Percentiles rank a stretch among this genome's conserved stretches.
phyloP scores from a whole-genome alignment of 2,888 invertebrate species.

The Sisyra terminalis region DNA sequence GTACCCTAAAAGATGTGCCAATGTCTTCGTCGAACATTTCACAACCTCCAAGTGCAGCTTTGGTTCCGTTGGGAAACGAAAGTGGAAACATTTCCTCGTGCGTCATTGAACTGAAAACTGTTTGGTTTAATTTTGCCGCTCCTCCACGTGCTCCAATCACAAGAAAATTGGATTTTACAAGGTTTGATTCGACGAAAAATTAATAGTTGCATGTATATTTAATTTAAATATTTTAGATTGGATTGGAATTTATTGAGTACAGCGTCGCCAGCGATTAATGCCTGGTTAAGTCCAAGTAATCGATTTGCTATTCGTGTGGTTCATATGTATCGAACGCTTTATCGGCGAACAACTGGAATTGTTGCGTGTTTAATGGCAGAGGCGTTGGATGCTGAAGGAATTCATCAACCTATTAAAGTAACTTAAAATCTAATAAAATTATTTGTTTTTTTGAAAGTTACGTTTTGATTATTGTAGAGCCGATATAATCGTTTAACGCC shows the following conservation, averaged over 20 bases:
- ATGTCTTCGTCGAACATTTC: constrained; percentile 5
- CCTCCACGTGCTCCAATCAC: constrained; percentile 90
- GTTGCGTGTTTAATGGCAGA: constrained; percentile 93
- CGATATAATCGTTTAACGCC: constrained; percentile 81
- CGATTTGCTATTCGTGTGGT: constrained; percentile 72
- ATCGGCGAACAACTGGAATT: constrained; percentile 66
- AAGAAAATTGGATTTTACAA: constrained; percentile 81
- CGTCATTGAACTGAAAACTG: constrained; percentile 71
- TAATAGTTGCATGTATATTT: constrained; percentile 6
- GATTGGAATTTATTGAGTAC: constrained; percentile 96
- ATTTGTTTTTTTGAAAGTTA: background rate
- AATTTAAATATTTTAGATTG: too few species aligned
- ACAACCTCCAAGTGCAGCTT: constrained; percentile 15
- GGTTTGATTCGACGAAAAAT: constrained; percentile 67
- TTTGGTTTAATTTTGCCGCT: constrained; percentile 97
- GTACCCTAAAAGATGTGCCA: constrained; percentile 11
- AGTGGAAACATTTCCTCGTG: constrained; percentile 72
- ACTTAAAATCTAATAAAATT: too few species aligned
- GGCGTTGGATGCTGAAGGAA: constrained; percentile 72
- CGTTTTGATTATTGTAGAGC: constrained; percentile 41
- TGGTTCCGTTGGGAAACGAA: constrained; percentile 31
- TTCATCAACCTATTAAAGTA: constrained; percentile 66
- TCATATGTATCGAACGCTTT: constrained; percentile 62
- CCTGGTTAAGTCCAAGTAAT: constrained; percentile 95
- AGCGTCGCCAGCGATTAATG: constrained; percentile 90